Evolutionary conservation across 2,113 vertebrate genomes (phyloP).

Genomic region (Stigmatopora nigra): DNA sequence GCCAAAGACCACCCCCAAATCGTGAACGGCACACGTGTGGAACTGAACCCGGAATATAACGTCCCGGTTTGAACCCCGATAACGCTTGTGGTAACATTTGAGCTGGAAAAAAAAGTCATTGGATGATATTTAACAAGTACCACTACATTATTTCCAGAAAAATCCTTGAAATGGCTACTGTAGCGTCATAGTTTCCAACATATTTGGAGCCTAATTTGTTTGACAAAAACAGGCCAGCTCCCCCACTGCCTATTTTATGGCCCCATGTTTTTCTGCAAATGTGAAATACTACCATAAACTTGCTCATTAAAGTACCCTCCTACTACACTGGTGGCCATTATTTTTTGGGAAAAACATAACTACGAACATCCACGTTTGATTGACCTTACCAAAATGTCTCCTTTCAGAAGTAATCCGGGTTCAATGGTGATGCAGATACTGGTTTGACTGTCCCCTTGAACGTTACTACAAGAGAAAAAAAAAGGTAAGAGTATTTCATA

Average conservation of each 20-base stretch:
- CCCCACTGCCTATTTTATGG: slow-evolving; percentile 45
- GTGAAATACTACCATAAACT: slow-evolving; percentile 38
- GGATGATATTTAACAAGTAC: neutral
- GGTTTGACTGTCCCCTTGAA: slow-evolving; percentile 93
- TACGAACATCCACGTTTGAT: slow-evolving; percentile 40
- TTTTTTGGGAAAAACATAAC: no score
- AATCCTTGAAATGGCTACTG: slow-evolving; percentile 12
- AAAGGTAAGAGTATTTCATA: neutral
- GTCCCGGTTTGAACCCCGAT: slow-evolving; percentile 81
- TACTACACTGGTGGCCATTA: no score
- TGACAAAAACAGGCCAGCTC: slow-evolving; percentile 44
- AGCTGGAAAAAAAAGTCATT: slow-evolving; percentile 65
- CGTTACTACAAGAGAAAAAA: slow-evolving; percentile 70
- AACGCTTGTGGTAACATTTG: slow-evolving; percentile 97
- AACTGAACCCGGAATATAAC: slow-evolving; percentile 97
- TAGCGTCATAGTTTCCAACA: slow-evolving; percentile 52
- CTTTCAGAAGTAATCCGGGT: slow-evolving; percentile 91
- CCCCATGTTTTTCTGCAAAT: slow-evolving; percentile 38
- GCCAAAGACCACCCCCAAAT: slow-evolving; percentile 85
- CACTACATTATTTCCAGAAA: neutral
- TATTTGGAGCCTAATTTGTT: slow-evolving; percentile 35
- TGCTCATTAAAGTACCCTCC: no score
- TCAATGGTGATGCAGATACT: slow-evolving; percentile 99
- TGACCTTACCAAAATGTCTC: slow-evolving; percentile 98
- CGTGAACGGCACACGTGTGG: slow-evolving; percentile 93